Evolutionary conservation across 2,888 invertebrate species (phyloP).

Genomic region (Gortyna flavago): DNA sequence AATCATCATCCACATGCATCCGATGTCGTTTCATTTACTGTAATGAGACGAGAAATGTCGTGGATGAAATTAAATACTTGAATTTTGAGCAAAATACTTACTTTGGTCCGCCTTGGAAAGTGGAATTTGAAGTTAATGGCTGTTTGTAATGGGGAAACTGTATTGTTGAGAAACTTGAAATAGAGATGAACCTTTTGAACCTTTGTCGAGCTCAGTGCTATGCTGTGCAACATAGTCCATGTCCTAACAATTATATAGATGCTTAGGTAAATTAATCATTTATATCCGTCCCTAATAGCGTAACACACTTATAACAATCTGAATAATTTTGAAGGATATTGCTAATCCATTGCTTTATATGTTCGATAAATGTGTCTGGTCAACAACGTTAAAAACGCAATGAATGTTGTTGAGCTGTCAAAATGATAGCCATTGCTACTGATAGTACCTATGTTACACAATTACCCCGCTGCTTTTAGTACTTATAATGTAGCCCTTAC

Average conservation of each 20-base stretch:
- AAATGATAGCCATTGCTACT: neutral
- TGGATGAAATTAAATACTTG: slow-evolving; percentile 52
- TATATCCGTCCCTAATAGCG: neutral
- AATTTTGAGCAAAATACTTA: slow-evolving; percentile 35
- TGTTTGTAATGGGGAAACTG: slow-evolving; percentile 14
- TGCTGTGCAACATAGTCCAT: neutral
- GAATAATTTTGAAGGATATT: too few species aligned
- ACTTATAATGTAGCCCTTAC: neutral
- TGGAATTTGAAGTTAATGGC: slow-evolving; percentile 13
- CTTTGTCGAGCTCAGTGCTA: neutral
- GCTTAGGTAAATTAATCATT: neutral
- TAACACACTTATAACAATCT: neutral
- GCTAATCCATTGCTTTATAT: too few species aligned
- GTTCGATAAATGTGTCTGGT: too few species aligned
- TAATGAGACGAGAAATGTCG: slow-evolving; percentile 65
- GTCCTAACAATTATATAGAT: neutral
- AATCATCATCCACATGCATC: slow-evolving; percentile 73
- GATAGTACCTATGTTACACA: too few species aligned
- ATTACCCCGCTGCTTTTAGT: neutral
- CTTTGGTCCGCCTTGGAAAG: neutral
- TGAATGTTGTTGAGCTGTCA: too few species aligned
- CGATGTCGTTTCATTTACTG: slow-evolving; percentile 72
- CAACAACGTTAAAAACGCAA: too few species aligned
- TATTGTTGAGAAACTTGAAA: slow-evolving; percentile 3
- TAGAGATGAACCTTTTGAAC: neutral